Evolutionary conservation across 2,797 vertebrate species (phyloP), one percentile per base, ranked within the genome.

Genomic region (Helarctos malayanus): DNA sequence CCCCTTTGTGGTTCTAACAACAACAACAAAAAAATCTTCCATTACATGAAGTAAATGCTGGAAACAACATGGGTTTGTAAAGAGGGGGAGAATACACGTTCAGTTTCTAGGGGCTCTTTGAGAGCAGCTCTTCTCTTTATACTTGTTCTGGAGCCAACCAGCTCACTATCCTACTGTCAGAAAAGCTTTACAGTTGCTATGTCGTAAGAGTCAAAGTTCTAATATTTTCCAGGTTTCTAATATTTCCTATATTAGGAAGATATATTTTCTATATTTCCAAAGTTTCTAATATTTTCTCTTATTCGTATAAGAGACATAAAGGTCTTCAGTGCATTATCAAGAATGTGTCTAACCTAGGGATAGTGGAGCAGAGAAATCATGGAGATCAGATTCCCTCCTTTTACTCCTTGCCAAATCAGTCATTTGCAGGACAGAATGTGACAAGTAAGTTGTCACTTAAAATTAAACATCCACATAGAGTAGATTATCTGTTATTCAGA

Each of bases 31-130:
- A 96, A 41, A 97, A 15, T 79, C 32, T 98, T 97, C 75, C 59
- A 59, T 49, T 93, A 82, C 79, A 32, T 91, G n/a, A 97, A 98
- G 68, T 96, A 97, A 23, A 2, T 96, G 35, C 52, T 96, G 80
- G 47, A 57, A 97, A 82, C 86, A 92, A 56, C 80, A 41, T 38
- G 52, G 19, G 11, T 78, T 93, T 94, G 38, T 63, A 82, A 86
- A 94, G n/a, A 84, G 38, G 11, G 63, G 63, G 54, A 69, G 29
- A 80, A 15, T 63, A 47, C 16, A 54, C 4, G 3, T 16, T 93
- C 32, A 11, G 3, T 95, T 82, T 86, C 15, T 4, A n/a, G 32
- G 18, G 6, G 19, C 38, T 95, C 47, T 32, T 10, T 73, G 61
- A 87, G 18, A 87, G 41, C 11, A 45, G 1, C 0, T 52, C n/a